Base-by-base conservation (phyloP, 2,797 vertebrate genomes). In the Cheirogaleus major region DNA sequence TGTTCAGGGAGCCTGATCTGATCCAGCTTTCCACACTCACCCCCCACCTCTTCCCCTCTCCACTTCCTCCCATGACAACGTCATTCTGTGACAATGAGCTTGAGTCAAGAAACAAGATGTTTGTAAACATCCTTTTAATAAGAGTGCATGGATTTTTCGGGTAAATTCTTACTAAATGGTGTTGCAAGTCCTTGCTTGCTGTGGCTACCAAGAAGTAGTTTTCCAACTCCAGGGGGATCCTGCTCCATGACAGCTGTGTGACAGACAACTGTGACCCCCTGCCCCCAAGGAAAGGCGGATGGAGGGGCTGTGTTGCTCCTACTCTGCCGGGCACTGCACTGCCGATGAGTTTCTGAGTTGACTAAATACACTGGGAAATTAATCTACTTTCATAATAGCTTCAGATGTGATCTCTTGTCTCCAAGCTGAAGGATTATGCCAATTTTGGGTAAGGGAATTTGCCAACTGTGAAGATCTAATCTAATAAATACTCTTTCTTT, bases 91-190 rank as follows among this genome's bases (percentile, higher is more conserved):
- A 83, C 89, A 41, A 73, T 25, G 43, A 85, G 48, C 23, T 32
- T 80, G 43, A 95, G 84, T 91, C 80, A 87, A 81, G 84, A 84
- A 35, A 22, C 81, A 92, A 67, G 90, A 63, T 73, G 80, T 96
- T 43, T 95, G 90, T 78, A 96, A 96, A 97, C 32, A 83, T 52
- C 63, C 38, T 38, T 88, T 95, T 85, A 86, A 95, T 70, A 43
- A 93, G 89, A 93, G 79, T 50, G 59, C n/a, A 65, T 20, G 55
- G 48, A 57, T 41, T 61, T 22, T 73, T 41, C 12, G 63, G 86
- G 30, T 32, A 81, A 79, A 93, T 84, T 95, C 82, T 67, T 88
- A 75, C 79, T 48, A 89, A 52, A 41, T 50, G 84, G 81, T 73
- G 45, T 48, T 65, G 81, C 20, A 69, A 92, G 65, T n/a, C 20